phyloP scores from a whole-genome alignment of 2,797 vertebrate genomes.

The Sebastes iracundus region DNA sequence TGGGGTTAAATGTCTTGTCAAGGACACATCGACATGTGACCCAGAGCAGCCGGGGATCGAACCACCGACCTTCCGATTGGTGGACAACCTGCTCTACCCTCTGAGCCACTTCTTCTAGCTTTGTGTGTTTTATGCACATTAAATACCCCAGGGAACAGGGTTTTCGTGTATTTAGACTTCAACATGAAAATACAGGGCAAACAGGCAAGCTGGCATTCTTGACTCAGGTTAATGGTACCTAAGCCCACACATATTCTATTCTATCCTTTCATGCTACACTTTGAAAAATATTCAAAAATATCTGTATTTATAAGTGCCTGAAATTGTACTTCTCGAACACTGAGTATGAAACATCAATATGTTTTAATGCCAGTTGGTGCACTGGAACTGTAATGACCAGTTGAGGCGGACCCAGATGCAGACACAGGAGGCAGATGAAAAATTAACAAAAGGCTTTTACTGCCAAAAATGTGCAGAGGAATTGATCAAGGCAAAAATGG shows the following conservation, averaged over 20 bases:
- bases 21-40: too few species aligned
- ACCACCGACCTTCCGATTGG: too few species aligned
- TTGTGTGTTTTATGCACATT: background rate
- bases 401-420: too few species aligned
- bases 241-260: background rate
- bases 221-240: background rate
- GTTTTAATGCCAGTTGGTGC: background rate
- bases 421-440: too few species aligned
- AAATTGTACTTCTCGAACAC: background rate
- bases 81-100: too few species aligned
- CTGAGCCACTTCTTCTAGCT: background rate
- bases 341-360: background rate
- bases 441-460: too few species aligned
- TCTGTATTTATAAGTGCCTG: background rate
- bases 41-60: too few species aligned
- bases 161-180: background rate
- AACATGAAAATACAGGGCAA: background rate
- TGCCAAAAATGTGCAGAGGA: too few species aligned
- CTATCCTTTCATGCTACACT: background rate
- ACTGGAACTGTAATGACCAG: too few species aligned
- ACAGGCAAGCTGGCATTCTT: background rate
- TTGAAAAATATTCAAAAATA: background rate
- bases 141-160: background rate
- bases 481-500: too few species aligned
- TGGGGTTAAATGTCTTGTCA: too few species aligned